Conservation (phyloP, 2,113 vertebrate species). For the Tursiops truncatus region DNA sequence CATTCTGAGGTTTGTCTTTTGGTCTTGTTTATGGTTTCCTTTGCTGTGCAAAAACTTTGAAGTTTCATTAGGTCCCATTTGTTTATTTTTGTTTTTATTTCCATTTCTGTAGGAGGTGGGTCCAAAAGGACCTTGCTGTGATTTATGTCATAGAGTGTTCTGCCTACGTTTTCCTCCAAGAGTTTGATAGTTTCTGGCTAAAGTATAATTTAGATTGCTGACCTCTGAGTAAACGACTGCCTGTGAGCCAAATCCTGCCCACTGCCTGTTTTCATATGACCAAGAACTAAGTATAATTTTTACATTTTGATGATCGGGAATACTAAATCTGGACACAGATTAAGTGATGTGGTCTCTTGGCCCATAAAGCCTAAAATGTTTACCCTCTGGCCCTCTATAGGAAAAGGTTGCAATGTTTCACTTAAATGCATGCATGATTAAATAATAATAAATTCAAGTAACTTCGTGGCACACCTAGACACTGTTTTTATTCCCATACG, state of each 20-base stretch:
- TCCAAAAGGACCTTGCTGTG: no score
- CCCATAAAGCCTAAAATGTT: neutral
- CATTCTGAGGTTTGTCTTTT: no score
- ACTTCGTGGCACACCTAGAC: neutral
- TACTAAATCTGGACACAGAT: neutral
- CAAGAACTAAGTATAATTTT: neutral
- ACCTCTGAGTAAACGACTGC: neutral
- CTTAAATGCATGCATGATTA: neutral
- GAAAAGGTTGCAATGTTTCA: neutral
- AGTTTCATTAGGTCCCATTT: no score
- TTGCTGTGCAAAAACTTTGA: no score
- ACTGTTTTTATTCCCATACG: neutral
- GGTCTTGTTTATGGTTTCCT: no score
- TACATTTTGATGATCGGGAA: neutral
- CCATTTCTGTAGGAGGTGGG: no score
- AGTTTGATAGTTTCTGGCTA: no score
- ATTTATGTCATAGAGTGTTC: no score
- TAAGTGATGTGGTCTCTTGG: neutral
- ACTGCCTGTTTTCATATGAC: neutral
- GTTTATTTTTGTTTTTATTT: no score
- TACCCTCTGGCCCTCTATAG: neutral
- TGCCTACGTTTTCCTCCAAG: no score
- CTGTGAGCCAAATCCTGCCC: neutral
- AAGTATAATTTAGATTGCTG: neutral
- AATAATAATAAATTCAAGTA: constrained; percentile 19